phyloP scores from a whole-genome alignment of 2,797 vertebrate species.

The Siniperca obscura region DNA sequence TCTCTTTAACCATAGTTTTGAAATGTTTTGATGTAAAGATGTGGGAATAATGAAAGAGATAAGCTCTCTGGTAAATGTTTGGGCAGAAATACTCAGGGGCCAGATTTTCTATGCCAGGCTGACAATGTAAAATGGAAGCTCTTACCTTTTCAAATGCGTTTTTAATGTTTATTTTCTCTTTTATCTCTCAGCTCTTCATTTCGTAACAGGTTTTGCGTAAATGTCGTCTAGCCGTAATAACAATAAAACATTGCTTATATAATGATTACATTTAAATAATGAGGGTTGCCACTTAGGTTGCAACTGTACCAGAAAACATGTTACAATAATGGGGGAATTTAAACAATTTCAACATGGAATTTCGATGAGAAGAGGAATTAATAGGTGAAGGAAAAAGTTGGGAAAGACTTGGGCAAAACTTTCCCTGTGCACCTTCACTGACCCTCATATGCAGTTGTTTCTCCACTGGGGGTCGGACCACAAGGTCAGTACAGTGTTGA shows the following conservation, averaged over 20 bases:
- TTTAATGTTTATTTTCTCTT: background rate
- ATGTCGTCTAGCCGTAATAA: background rate
- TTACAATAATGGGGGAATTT: too few relatives aligned
- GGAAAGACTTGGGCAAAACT: background rate
- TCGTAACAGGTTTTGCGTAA: background rate
- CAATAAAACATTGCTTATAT: background rate
- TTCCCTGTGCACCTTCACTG: background rate
- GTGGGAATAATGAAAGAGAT: accelerated
- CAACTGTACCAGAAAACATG: background rate
- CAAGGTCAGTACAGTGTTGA: slow-evolving; percentile 65
- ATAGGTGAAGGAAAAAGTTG: background rate
- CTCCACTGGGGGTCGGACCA: slow-evolving; percentile 51
- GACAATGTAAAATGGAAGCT: background rate
- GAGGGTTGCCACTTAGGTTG: too few relatives aligned
- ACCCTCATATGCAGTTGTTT: slow-evolving; percentile 33
- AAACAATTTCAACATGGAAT: too few relatives aligned
- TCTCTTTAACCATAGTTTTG: background rate
- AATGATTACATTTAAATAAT: background rate
- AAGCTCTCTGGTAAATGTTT: background rate
- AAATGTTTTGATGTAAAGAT: background rate
- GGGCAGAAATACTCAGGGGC: background rate
- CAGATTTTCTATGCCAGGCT: background rate
- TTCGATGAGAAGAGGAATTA: background rate
- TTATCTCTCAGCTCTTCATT: background rate
- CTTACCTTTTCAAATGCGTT: background rate